These are phyloP conservation scores for Idaea aversata DNA, from an alignment of 2,888 invertebrate species.

Conservation along the genomic window DNA sequence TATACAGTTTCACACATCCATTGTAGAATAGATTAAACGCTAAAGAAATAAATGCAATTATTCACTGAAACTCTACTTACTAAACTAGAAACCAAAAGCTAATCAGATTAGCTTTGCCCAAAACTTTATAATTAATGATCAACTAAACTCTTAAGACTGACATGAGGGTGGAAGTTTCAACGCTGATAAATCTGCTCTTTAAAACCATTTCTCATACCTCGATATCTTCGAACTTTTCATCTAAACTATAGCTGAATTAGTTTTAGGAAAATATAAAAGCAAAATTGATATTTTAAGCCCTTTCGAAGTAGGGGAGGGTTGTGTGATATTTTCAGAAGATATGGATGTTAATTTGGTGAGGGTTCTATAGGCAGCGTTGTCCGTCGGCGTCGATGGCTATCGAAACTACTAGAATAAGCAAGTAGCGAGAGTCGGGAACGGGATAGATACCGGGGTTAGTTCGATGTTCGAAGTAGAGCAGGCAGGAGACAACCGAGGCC, in stretches of 20 bases:
- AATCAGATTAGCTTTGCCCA: conserved; percentile 50
- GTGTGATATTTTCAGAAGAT: conserved; percentile 38
- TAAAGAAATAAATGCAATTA: conserved; percentile 39
- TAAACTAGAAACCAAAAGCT: conserved; percentile 44
- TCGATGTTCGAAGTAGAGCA: conserved; percentile 32
- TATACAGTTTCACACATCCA: conserved; percentile 5
- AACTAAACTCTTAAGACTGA: conserved; percentile 56
- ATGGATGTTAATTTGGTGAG: conserved; percentile 35
- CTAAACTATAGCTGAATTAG: not conserved
- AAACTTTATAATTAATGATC: conserved; percentile 64
- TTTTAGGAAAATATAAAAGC: not conserved
- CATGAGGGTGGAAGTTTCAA: conserved; percentile 43
- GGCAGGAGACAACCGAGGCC: conserved; percentile 27
- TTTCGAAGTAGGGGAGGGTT: conserved; percentile 32
- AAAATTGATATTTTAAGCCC: conserved; percentile 30
- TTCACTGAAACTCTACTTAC: conserved; percentile 29
- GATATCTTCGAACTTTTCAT: conserved; percentile 7
- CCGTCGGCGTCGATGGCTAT: conserved; percentile 39
- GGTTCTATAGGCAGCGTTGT: conserved; percentile 28
- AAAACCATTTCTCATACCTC: conserved; percentile 13
- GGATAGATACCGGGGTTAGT: conserved; percentile 37
- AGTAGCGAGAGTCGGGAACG: conserved; percentile 29
- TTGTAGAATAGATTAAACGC: conserved; percentile 21
- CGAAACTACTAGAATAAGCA: conserved; percentile 38
- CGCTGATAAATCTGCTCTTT: conserved; percentile 24